phyloP scores from a whole-genome alignment of 2,113 vertebrate genomes.

The Pelecanoides urinatrix region DNA sequence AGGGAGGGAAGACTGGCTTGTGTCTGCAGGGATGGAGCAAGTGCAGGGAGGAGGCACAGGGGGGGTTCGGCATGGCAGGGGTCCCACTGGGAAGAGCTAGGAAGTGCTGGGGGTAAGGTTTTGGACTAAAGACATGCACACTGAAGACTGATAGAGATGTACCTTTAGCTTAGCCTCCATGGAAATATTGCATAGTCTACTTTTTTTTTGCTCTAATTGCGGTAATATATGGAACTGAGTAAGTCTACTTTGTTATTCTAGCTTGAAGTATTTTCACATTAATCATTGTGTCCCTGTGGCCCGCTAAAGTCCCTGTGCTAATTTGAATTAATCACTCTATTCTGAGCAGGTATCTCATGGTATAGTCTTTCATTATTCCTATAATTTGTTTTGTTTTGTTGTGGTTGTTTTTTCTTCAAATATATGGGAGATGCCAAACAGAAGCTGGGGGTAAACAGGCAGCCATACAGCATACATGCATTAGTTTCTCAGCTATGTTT shows the following conservation, averaged over 20 bases:
- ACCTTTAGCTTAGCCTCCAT: neutral
- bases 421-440: neutral
- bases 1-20: neutral
- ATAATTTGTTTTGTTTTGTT: neutral
- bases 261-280: conserved; percentile 32
- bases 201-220: neutral
- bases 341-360: conserved; percentile 10
- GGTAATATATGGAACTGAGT: conserved; percentile 10
- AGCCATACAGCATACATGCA: neutral
- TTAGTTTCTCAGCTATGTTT: neutral
- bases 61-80: fast-evolving
- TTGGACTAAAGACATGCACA: neutral
- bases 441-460: neutral
- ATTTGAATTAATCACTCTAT: conserved; percentile 46
- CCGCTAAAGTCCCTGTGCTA: conserved; percentile 12
- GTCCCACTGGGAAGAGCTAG: neutral
- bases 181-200: neutral
- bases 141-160: neutral
- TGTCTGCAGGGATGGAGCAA: neutral
- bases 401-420: neutral
- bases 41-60: neutral
- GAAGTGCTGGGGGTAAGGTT: neutral
- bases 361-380: conserved; percentile 10
- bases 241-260: conserved; percentile 42
- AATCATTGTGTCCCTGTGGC: neutral